Base-by-base conservation (phyloP, 2,113 vertebrate genomes). In the Vanacampus margaritifer region DNA sequence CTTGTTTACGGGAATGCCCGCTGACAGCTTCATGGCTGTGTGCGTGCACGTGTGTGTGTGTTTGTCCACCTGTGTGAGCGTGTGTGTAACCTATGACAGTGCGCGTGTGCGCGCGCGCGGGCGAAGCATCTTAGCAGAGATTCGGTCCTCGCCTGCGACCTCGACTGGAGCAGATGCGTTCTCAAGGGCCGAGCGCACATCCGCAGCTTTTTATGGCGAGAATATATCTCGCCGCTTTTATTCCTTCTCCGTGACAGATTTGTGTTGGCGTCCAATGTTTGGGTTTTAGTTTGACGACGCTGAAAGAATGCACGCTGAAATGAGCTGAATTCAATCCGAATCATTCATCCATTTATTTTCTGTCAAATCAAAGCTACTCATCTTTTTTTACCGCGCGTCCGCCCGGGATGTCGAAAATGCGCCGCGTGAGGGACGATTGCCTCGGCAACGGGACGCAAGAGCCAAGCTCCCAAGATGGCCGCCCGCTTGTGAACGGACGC, bases 401-500 rank as follows among this genome's bases (percentile, higher is more conserved):
- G 9, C 39, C 11, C 39, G 12, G 10, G 12, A 12, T 13, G 39
- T 12, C 10, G 4, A 13, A 41, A 41, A 41, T 51, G 48, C n/a
- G 9, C 21, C 3, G 21, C 78, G 83, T 84, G 81, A 84, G 81
- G 79, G 75, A 82, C 82, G 75, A 81, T 93, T 86, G 69, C 89
- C 82, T 90, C 91, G 86, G 91, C 87, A 91, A 92, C 87, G 87
- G 90, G 91, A 92, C 88, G 86, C 85, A 72, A 86, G 85, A 85
- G 72, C 74, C 82, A 91, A 91, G 87, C 87, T 70, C 91, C 83
- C 87, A 90, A 92, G 87, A 92, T 92, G 91, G 92, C 90, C 83
- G 81, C 88, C 85, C 73, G 79, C 80, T 90, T 90, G 88, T 92
- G 91, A 93, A 92, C 91, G 91, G 85, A 72, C 64, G 86, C 88